Percentiles rank a stretch among this genome's conserved stretches.
phyloP scores from a whole-genome alignment of 2,113 vertebrate species.

The Passerina amoena region DNA sequence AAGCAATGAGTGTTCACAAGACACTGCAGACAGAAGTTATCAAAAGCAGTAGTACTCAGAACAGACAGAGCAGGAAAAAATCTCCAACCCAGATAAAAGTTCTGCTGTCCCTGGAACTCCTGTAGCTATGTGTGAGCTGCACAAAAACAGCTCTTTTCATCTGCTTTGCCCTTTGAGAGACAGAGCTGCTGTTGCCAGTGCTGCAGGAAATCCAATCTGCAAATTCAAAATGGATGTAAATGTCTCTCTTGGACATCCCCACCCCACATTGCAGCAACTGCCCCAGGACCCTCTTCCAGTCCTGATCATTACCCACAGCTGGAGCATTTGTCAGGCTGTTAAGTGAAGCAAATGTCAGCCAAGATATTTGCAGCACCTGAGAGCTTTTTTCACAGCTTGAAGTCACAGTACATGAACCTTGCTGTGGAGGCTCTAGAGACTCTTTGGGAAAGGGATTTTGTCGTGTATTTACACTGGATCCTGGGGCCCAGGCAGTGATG shows the following conservation, averaged over 20 bases:
- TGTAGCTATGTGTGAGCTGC: accelerated
- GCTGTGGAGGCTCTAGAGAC: not conserved
- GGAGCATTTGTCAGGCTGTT: not conserved
- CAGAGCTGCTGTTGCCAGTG: not conserved
- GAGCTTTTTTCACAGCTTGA: not conserved
- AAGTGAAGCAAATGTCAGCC: not conserved
- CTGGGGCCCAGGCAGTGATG: not conserved
- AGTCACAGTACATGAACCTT: not conserved
- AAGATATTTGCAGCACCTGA: not conserved
- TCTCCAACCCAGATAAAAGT: not conserved
- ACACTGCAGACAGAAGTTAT: not conserved
- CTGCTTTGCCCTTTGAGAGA: not conserved
- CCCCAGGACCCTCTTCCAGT: not conserved
- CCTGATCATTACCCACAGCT: not conserved
- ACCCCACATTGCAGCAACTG: not conserved
- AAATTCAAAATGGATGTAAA: not conserved
- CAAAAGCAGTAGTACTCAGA: not conserved
- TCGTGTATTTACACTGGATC: not conserved
- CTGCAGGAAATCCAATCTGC: not conserved
- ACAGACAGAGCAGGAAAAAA: not conserved
- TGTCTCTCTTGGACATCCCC: not conserved
- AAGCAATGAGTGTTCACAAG: not conserved
- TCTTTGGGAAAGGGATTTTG: not conserved
- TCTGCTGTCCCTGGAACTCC: not conserved
- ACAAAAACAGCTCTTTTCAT: not conserved